These are phyloP conservation scores for Parazoanthus swiftii DNA, from an alignment of 92 coral and sea anemone species.

Conservation along the genomic window DNA sequence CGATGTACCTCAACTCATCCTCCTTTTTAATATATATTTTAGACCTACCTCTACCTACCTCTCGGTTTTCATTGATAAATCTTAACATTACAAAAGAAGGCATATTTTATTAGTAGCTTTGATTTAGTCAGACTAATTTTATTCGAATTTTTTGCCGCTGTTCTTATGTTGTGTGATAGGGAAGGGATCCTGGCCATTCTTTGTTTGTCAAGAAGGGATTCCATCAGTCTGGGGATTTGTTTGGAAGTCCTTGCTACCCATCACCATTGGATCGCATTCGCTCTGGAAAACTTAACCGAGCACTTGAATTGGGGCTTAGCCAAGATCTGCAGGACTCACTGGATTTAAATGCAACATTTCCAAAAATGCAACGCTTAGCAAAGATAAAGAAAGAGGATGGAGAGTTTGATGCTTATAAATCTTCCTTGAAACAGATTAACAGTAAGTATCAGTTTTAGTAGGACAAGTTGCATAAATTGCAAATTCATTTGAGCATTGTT, in stretches of 20 bases:
- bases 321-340: conserved; percentile 78
- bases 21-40: too few species aligned
- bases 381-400: conserved; percentile 55
- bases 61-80: too few species aligned
- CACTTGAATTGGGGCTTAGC: conserved; percentile 67
- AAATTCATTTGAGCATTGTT: too few species aligned
- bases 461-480: background rate
- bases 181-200: conserved; percentile 62
- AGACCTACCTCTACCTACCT: too few species aligned
- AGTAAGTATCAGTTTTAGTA: conserved; percentile 40
- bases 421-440: conserved; percentile 66
- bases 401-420: conserved; percentile 59
- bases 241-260: conserved; percentile 91
- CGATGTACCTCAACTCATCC: too few species aligned
- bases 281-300: conserved; percentile 58
- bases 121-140: background rate
- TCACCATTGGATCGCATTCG: conserved; percentile 93
- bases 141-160: background rate
- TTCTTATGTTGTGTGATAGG: background rate
- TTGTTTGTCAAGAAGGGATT: conserved; percentile 44
- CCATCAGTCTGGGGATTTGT: conserved; percentile 52
- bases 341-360: conserved; percentile 88
- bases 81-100: too few species aligned
- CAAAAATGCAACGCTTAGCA: conserved; percentile 53
- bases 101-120: too few species aligned